Base-by-base conservation (phyloP, 2,113 vertebrate genomes). In the Rostratula benghalensis region DNA sequence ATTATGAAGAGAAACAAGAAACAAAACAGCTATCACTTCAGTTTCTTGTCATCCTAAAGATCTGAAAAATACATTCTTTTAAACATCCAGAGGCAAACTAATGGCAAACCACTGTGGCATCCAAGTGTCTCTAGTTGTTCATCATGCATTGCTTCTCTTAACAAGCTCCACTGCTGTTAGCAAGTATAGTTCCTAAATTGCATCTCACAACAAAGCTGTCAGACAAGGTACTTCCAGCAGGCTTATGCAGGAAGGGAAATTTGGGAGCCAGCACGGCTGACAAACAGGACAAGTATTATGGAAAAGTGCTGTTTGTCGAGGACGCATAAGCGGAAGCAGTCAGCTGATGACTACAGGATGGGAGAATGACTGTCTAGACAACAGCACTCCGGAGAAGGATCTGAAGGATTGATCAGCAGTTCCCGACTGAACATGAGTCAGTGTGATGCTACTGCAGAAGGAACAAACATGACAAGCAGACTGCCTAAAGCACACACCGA, bases 311-410 rank as follows among this genome's bases (percentile, higher is more conserved):
- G 5, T 31, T 76, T 41, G 61, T 30, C 63, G 80, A 77, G 54
- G 37, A 74, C 28, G 35, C 46, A 48, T 7, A 69, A 94, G 71
- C 76, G 90, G 71, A 86, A 92, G 53, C 50, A 51, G 56, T 74
- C 67, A 63, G 63, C 90, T 94, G 94, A 96, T 46, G 3, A 74
- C 86, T 6, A 64, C 71, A 67, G 79, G 86, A 92, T 67, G 51
- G 37, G 11, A 83, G 60, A 81, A 80, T 4, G 10, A 92, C 86
- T 70, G 94, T 86, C 95, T 89, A 86, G 83, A 93, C 95, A 93
- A 17, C 13, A 10, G 2, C 5, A 30, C 16, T 73, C 76, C 3
- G 3, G 71, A 93, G 90, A 74, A 70, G 76, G 59, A 80, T 50
- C 68, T 33, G 50, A 74, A 92, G 64, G 83, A 81, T 18, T 92